Percentiles rank a stretch among this genome's conserved stretches.
phyloP scores from a whole-genome alignment of 2,888 invertebrate species.

The Meloe dianella region DNA sequence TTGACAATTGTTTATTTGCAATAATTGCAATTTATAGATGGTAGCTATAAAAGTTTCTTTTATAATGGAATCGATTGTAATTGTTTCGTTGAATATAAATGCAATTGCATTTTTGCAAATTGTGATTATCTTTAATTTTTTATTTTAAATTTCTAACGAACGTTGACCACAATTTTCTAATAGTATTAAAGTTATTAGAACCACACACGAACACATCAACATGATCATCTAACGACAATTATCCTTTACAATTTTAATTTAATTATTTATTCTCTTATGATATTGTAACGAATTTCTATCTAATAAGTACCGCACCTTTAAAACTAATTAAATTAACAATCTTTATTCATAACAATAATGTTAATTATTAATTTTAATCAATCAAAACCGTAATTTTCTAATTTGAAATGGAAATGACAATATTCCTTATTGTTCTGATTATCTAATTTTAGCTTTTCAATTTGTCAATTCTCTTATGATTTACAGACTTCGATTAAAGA shows the following conservation, averaged over 20 bases:
- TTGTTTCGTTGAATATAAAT: neutral
- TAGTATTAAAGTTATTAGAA: constrained; percentile 9
- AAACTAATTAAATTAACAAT: neutral
- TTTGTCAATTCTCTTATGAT: constrained; percentile 11
- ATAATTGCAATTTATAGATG: too few relatives aligned
- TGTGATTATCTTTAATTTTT: neutral
- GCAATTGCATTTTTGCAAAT: neutral
- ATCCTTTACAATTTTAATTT: neutral
- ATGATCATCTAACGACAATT: neutral
- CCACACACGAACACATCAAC: constrained; percentile 6
- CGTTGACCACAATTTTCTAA: neutral
- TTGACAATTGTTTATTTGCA: too few relatives aligned
- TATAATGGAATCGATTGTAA: neutral
- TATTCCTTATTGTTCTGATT: too few relatives aligned
- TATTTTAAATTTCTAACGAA: neutral
- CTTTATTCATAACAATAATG: neutral
- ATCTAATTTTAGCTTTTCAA: too few relatives aligned
- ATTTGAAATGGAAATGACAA: too few relatives aligned
- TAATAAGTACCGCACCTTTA: neutral
- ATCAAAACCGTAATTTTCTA: neutral
- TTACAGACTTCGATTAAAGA: constrained; percentile 53
- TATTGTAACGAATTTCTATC: neutral
- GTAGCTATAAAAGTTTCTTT: too few relatives aligned
- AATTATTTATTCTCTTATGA: neutral
- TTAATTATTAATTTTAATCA: constrained; percentile 2